Conservation (phyloP, 2,888 invertebrate genomes). For the Sinhomidia bicolor region DNA sequence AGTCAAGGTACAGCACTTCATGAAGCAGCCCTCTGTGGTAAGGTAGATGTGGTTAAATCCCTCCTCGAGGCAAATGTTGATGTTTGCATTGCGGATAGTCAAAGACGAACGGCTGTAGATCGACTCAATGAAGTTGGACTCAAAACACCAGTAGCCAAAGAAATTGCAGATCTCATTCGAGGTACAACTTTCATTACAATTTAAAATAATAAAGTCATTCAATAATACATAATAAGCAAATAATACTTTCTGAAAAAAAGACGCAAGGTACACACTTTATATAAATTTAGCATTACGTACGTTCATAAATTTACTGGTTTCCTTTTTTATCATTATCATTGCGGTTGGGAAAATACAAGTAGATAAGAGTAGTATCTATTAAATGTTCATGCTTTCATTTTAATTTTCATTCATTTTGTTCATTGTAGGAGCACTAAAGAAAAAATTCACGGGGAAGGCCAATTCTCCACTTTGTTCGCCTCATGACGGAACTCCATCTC, state of each 20-base stretch:
- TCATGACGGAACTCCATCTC: constrained; percentile 76
- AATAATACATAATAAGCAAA: no score
- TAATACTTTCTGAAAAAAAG: no score
- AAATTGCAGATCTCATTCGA: constrained; percentile 92
- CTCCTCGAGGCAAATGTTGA: constrained; percentile 92
- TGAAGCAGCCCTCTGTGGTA: constrained; percentile 95
- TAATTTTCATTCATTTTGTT: neutral
- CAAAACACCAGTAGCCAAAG: constrained; percentile 93
- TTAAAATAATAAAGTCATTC: no score
- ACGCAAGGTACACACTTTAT: no score
- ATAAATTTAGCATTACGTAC: no score
- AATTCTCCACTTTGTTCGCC: constrained; percentile 79
- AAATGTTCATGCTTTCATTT: no score
- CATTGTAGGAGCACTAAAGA: constrained; percentile 78
- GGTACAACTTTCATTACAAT: constrained; percentile 86
- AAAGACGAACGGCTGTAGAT: constrained; percentile 92
- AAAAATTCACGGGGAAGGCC: constrained; percentile 76
- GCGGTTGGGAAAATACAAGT: no score
- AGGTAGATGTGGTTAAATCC: constrained; percentile 92
- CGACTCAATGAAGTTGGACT: constrained; percentile 88
- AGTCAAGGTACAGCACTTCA: constrained; percentile 95
- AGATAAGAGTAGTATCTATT: no score
- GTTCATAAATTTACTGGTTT: no score
- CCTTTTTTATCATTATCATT: no score
- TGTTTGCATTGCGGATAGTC: constrained; percentile 89